phyloP scores from a whole-genome alignment of 2,113 vertebrate species.

The Narcine bancroftii region DNA sequence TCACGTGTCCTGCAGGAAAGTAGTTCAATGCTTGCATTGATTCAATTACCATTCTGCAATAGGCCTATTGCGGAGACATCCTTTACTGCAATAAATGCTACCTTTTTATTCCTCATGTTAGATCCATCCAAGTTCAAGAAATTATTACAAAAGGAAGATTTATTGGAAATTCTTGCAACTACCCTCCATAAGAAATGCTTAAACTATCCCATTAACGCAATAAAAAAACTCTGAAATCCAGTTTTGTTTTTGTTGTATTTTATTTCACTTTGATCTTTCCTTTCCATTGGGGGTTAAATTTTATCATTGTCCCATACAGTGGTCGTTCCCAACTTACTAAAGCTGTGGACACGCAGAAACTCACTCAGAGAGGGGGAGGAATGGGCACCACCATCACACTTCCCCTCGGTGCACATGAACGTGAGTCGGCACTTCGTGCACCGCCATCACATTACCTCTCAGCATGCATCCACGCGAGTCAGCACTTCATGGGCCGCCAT shows the following conservation, averaged over 20 bases:
- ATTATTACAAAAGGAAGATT: background rate
- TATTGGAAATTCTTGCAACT: background rate
- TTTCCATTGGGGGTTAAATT: too few relatives aligned
- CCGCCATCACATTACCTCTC: too few relatives aligned
- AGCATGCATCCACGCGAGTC: too few relatives aligned
- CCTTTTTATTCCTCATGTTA: background rate
- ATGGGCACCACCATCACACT: too few relatives aligned
- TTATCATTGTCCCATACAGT: too few relatives aligned
- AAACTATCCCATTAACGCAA: background rate
- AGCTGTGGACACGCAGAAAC: too few relatives aligned
- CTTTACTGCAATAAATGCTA: background rate
- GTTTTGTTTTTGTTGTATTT: background rate
- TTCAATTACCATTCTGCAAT: background rate
- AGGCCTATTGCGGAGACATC: background rate
- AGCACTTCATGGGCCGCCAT: too few relatives aligned
- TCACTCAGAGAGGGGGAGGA: too few relatives aligned
- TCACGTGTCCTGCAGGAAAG: background rate
- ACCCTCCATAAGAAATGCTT: background rate
- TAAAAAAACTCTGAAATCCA: background rate
- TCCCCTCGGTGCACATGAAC: too few relatives aligned
- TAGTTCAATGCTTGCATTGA: background rate
- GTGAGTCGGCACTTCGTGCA: too few relatives aligned
- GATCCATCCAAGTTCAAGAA: background rate
- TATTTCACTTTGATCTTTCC: too few relatives aligned
- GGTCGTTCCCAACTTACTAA: too few relatives aligned